phyloP scores from a whole-genome alignment of 2,797 vertebrate species.

The Gymnoscopelus braueri region DNA sequence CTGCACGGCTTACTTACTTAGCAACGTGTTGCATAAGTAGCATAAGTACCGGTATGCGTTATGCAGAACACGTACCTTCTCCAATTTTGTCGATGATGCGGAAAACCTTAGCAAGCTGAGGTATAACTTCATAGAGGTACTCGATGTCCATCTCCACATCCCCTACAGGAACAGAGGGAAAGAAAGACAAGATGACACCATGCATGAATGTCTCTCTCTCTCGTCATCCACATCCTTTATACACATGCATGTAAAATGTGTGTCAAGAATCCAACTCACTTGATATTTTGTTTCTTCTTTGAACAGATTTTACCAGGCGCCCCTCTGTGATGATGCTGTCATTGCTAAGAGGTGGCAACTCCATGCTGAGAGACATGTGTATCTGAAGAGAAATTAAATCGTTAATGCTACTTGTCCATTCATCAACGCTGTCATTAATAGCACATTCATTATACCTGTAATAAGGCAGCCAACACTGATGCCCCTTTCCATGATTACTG shows the following conservation, averaged over 20 bases:
- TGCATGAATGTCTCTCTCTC: neutral
- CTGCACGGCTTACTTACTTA: neutral
- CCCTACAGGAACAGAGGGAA: conserved; percentile 57
- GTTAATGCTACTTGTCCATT: neutral
- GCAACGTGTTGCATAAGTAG: no score
- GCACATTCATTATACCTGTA: no score
- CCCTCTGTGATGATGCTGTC: conserved; percentile 45
- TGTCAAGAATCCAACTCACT: conserved; percentile 58
- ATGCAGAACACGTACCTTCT: conserved; percentile 83
- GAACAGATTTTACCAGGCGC: conserved; percentile 23
- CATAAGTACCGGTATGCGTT: no score
- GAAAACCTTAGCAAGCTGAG: conserved; percentile 90
- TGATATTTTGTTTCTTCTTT: conserved; percentile 62
- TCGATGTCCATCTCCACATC: conserved; percentile 90
- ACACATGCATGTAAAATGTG: neutral
- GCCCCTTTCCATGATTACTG: no score
- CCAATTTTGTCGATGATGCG: conserved; percentile 93
- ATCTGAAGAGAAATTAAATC: neutral
- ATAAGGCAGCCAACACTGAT: no score
- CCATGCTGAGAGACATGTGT: conserved; percentile 58
- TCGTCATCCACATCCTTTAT: neutral
- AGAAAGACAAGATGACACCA: neutral
- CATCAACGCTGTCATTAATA: no score
- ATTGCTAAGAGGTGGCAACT: conserved; percentile 36
- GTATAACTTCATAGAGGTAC: conserved; percentile 90